phyloP scores from a whole-genome alignment of 2,113 vertebrate genomes.

The Cranoglanis bouderius region DNA sequence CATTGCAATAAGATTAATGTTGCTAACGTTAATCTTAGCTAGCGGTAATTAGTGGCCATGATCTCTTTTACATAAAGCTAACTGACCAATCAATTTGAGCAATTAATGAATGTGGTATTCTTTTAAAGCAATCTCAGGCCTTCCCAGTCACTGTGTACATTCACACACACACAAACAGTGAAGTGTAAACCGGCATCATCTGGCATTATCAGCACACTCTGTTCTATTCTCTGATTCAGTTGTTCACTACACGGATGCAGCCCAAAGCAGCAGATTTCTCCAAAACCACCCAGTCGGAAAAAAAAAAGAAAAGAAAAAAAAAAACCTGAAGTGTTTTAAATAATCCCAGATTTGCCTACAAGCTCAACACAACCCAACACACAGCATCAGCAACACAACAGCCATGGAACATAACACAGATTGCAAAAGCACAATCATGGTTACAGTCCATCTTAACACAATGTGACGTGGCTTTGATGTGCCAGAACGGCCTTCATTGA shows the following conservation, averaged over 20 bases:
- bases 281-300: neutral
- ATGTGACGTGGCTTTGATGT: constrained; percentile 14
- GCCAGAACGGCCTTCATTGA: constrained; percentile 23
- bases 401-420: neutral
- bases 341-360: constrained; percentile 8
- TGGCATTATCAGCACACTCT: constrained; percentile 1
- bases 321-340: neutral
- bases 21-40: neutral
- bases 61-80: neutral
- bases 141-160: neutral
- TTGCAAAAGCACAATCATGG: neutral
- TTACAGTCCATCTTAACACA: constrained; percentile 5
- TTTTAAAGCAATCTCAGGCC: constrained; percentile 3
- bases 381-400: neutral
- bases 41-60: neutral
- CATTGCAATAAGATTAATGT: no score
- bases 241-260: neutral
- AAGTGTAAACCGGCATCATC: constrained; percentile 5
- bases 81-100: neutral
- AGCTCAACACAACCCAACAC: neutral
- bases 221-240: constrained; percentile 14
- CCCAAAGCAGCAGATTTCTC: neutral
- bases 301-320: neutral
- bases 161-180: neutral
- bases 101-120: neutral